These are phyloP conservation scores for Dilophus febrilis DNA, from an alignment of 2,888 invertebrate species.

Conservation along the genomic window DNA sequence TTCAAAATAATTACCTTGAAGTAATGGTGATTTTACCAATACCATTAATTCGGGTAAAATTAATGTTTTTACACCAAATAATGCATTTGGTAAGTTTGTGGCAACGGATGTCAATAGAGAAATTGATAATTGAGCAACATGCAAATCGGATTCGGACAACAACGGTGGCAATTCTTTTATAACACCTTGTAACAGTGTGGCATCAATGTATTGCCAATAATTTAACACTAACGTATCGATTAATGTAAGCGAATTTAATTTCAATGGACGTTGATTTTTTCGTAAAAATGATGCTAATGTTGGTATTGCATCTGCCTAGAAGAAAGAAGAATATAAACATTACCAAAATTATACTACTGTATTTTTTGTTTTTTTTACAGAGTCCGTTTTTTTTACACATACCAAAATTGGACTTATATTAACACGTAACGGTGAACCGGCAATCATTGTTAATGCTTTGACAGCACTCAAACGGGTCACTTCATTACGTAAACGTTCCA, in stretches of 20 bases:
- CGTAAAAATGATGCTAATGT: conserved; percentile 85
- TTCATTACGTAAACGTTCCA: conserved; percentile 90
- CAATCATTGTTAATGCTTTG: conserved; percentile 87
- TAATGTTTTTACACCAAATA: conserved; percentile 52
- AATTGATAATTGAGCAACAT: conserved; percentile 86
- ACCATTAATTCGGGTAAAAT: conserved; percentile 74
- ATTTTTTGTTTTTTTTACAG: not conserved
- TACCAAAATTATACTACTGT: conserved; percentile 2
- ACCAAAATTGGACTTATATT: conserved; percentile 67
- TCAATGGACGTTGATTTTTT: conserved; percentile 91
- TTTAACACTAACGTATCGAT: conserved; percentile 81
- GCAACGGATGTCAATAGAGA: conserved; percentile 70
- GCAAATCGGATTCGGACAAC: conserved; percentile 85
- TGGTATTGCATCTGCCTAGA: conserved; percentile 68
- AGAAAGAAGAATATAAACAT: not conserved
- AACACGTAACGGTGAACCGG: conserved; percentile 73
- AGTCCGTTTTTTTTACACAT: conserved; percentile 16
- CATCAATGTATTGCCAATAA: conserved; percentile 46
- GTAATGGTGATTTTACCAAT: conserved; percentile 75
- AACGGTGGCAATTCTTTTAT: conserved; percentile 80
- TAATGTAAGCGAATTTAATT: conserved; percentile 75
- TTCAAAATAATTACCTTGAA: conserved; percentile 48
- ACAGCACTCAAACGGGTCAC: conserved; percentile 93
- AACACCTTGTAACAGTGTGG: conserved; percentile 52
- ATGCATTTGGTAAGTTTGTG: conserved; percentile 56